Evolutionary conservation across 2,113 vertebrate species (phyloP).

Genomic region (Phaethornis superciliosus): DNA sequence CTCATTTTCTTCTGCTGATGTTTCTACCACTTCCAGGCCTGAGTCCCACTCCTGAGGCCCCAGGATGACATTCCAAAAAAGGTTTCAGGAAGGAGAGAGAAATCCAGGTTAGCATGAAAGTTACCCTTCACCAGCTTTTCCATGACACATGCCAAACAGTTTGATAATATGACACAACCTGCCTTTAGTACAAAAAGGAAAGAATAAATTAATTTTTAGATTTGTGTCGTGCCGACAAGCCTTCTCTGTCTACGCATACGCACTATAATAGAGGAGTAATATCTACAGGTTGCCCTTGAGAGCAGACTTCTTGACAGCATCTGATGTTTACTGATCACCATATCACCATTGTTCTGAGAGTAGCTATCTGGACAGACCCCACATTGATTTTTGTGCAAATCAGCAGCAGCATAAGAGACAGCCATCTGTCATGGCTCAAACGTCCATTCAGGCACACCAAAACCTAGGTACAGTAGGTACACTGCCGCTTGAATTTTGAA

Average conservation of each 20-base stretch:
- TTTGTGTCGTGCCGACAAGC: neutral
- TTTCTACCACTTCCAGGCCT: neutral
- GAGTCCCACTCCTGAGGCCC: neutral
- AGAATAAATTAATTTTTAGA: neutral
- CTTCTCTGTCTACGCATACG: neutral
- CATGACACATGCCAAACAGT: neutral
- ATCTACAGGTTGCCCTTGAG: neutral
- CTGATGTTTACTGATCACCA: neutral
- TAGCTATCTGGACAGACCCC: neutral
- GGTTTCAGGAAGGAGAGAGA: neutral
- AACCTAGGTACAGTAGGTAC: neutral
- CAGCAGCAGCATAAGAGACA: neutral
- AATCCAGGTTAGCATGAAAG: neutral
- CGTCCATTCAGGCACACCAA: neutral
- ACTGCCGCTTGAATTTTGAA: neutral
- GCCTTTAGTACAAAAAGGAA: neutral
- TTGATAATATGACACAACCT: neutral
- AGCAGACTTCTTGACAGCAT: neutral
- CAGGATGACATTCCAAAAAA: neutral
- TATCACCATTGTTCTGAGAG: neutral
- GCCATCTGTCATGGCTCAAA: accelerated
- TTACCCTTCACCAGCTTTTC: neutral
- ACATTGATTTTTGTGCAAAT: neutral
- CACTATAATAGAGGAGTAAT: neutral
- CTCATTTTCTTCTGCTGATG: constrained; percentile 9